phyloP scores from a whole-genome alignment of 2,888 invertebrate species.

The Luperina nickerlii region DNA sequence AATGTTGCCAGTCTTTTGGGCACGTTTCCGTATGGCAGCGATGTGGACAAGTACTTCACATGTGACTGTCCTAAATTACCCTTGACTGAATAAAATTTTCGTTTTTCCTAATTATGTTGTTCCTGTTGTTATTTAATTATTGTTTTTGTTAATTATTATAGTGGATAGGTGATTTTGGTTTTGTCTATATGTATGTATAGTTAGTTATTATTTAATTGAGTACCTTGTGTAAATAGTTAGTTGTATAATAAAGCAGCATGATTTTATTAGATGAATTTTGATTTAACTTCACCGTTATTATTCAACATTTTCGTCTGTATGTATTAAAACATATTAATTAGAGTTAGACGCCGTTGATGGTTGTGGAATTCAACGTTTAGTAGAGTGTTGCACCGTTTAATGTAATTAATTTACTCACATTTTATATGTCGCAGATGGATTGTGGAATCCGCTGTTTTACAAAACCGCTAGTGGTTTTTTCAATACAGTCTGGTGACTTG shows the following conservation, averaged over 20 bases:
- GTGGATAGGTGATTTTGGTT: neutral
- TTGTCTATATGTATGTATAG: neutral
- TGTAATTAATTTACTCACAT: slow-evolving; percentile 50
- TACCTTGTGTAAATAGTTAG: neutral
- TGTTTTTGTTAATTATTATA: no score
- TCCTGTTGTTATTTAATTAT: no score
- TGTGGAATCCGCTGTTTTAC: neutral
- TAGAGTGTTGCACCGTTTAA: slow-evolving; percentile 43
- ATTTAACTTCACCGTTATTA: neutral
- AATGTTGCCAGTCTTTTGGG: neutral
- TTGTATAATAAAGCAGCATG: neutral
- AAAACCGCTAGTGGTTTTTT: neutral
- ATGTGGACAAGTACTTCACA: neutral
- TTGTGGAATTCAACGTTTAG: slow-evolving; percentile 54
- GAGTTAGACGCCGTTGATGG: slow-evolving; percentile 49
- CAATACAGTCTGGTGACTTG: no score
- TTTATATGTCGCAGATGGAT: neutral
- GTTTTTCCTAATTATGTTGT: no score
- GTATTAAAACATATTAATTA: slow-evolving; percentile 59
- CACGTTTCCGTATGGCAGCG: neutral
- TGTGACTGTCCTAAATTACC: no score
- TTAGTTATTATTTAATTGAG: neutral
- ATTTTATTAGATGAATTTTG: neutral
- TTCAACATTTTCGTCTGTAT: slow-evolving; percentile 8
- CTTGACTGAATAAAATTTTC: no score